phyloP scores from a whole-genome alignment of 2,797 vertebrate genomes.

The Microctenopoma stevenorrisi region DNA sequence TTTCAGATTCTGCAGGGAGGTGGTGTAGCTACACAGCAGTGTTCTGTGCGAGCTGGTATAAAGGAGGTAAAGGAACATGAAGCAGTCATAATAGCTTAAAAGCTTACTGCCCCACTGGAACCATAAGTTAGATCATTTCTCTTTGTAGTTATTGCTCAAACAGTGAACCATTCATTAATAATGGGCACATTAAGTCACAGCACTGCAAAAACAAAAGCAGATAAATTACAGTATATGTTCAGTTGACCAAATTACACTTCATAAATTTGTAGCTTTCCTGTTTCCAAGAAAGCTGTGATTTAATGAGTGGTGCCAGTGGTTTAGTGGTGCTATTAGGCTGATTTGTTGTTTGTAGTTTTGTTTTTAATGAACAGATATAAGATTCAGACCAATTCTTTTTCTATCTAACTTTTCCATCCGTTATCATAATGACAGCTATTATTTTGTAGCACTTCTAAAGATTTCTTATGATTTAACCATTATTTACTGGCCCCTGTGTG shows the following conservation, averaged over 20 bases:
- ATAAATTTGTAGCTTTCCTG: not conserved
- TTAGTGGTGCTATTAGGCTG: no score
- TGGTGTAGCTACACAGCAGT: constrained; percentile 30
- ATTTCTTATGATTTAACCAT: no score
- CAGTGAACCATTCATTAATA: constrained; percentile 10
- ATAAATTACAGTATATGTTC: not conserved
- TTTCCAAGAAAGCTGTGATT: not conserved
- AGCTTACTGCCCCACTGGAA: constrained; percentile 28
- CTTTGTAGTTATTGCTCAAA: constrained; percentile 27
- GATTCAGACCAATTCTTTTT: no score
- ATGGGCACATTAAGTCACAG: constrained; percentile 13
- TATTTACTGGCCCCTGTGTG: not conserved
- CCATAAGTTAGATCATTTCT: constrained; percentile 24
- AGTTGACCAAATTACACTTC: not conserved
- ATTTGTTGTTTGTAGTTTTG: not conserved
- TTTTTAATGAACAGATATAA: not conserved
- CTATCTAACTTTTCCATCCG: no score
- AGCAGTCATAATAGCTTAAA: constrained; percentile 34
- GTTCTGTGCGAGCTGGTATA: constrained; percentile 20
- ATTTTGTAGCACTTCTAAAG: no score
- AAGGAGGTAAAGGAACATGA: constrained; percentile 18
- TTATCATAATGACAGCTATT: no score
- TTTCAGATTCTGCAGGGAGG: constrained; percentile 49
- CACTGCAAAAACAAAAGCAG: constrained; percentile 15
- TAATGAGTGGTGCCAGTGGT: no score